phyloP scores from a whole-genome alignment of 2,888 invertebrate genomes.

The Syrphus vitripennis region DNA sequence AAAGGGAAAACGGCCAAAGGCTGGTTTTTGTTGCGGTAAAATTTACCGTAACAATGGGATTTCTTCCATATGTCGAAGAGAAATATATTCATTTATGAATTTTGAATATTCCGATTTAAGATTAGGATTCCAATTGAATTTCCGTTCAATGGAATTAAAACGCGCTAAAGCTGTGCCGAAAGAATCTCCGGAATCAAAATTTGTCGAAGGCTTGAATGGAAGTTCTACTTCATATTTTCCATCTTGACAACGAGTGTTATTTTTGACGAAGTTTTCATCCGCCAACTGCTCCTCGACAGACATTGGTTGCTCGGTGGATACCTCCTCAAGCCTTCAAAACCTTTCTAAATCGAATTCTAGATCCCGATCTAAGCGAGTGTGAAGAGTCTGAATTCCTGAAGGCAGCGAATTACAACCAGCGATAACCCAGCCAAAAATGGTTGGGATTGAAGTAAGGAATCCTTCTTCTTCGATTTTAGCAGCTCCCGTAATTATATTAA shows the following conservation, averaged over 20 bases:
- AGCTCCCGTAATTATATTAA: too few relatives aligned
- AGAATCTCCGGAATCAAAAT: slow-evolving; percentile 12
- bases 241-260: slow-evolving; percentile 3
- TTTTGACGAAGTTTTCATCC: slow-evolving; percentile 7
- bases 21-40: too few relatives aligned
- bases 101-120: too few relatives aligned
- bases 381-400: not conserved
- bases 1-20: too few relatives aligned
- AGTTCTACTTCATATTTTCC: slow-evolving; percentile 5
- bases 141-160: not conserved
- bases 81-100: too few relatives aligned
- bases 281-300: slow-evolving; percentile 1
- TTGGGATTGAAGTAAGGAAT: not conserved
- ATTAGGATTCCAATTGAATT: too few relatives aligned
- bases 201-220: slow-evolving; percentile 2
- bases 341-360: slow-evolving; percentile 9
- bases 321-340: slow-evolving; percentile 16
- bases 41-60: too few relatives aligned
- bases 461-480: too few relatives aligned
- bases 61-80: slow-evolving; percentile 41
- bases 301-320: not conserved
- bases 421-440: slow-evolving; percentile 9
- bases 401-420: not conserved
- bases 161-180: not conserved
- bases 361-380: not conserved